Base-by-base conservation (phyloP, 2,113 vertebrate genomes). In the Tupaia tana region DNA sequence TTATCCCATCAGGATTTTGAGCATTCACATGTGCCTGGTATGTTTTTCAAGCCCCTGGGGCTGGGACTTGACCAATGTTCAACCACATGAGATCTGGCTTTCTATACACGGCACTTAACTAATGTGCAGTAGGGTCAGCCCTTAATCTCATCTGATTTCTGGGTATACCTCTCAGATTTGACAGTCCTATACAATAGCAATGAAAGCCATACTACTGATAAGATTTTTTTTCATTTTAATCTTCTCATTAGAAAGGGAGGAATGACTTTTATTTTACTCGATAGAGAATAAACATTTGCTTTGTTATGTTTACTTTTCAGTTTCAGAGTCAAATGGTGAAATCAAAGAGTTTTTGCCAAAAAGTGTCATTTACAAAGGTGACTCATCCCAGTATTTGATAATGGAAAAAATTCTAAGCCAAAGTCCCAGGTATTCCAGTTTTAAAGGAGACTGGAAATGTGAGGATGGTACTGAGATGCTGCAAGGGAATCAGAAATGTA, bases 391-490 rank as follows among this genome's bases (percentile, higher is more conserved):
- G 77, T 92, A 67, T 87, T 87, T 96, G 71, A 64, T 92, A 66
- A 86, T 95, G 81, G 92, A 77, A 86, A 89, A 71, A 71, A 34
- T 89, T 80, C 31, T 67, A 86, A 92, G 67, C 66, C 90, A 89
- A 20, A 52, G 58, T n/a, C 16, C 75, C 43, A n/a, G 27, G 15
- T 59, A 25, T 80, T 80, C 90, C 56, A 67, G 12, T 78, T 81
- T 90, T 43, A 89, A 86, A 94, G 90, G 61, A 63, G 56, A 52
- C 29, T 95, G 95, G 94, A 86, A 81, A n/a, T 92, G 15, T 1
- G 14, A 73, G 24, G 67, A 34, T 59, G 90, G 19, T 29, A 56
- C 61, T 31, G 80, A 93, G 71, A 58, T 86, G 59, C 69, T 78
- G 4, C 96, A 80, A 27, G 43, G 95, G 91, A 87, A 52, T 90